Conservation (phyloP, 2,797 vertebrate genomes). For the Dipus sagitta region DNA sequence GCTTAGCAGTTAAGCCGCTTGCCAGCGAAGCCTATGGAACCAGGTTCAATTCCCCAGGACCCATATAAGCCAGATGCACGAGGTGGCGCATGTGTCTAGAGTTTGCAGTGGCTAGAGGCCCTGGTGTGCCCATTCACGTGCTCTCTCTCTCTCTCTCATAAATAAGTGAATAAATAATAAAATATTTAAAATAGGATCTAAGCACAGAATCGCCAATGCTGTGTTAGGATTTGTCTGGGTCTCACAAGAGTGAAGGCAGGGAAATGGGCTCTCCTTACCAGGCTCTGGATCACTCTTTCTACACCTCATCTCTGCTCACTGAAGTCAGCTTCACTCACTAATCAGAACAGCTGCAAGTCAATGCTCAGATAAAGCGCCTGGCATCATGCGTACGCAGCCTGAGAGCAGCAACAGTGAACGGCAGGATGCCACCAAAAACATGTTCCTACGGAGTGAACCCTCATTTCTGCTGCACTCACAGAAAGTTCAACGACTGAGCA, state of each 20-base stretch:
- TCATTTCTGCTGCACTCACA: neutral
- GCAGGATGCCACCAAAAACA: neutral
- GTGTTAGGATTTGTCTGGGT: neutral
- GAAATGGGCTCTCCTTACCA: neutral
- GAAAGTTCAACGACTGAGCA: neutral
- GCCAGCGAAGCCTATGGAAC: too few species aligned
- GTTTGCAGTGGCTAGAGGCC: too few species aligned
- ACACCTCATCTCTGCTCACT: neutral
- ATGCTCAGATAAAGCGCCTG: neutral
- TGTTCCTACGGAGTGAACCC: neutral
- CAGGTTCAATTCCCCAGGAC: too few species aligned
- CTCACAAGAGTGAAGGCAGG: neutral
- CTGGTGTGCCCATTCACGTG: too few species aligned
- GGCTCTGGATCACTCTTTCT: neutral
- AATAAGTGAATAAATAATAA: too few species aligned
- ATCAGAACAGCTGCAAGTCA: neutral
- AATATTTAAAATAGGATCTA: too few species aligned
- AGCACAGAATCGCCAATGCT: neutral
- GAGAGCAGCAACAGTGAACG: neutral
- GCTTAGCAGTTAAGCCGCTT: too few species aligned
- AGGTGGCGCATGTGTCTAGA: too few species aligned
- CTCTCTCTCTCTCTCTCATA: too few species aligned
- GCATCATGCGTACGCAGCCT: accelerated
- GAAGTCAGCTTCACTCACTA: neutral
- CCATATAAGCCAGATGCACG: too few species aligned